These are phyloP conservation scores for Volucella inanis DNA, from an alignment of 2,888 invertebrate species.

Conservation along the genomic window DNA sequence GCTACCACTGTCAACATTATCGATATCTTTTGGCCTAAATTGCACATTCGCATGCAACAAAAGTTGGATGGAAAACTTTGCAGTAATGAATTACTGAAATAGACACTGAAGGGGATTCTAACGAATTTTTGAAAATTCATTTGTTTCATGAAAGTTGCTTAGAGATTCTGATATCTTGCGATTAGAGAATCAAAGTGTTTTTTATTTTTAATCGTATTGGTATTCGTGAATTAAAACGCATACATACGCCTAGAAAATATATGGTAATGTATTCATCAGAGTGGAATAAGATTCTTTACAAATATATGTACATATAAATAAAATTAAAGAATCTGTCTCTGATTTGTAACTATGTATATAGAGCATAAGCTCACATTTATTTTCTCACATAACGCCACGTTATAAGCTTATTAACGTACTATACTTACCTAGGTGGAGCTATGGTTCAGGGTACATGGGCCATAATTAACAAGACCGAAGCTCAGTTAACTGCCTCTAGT, in stretches of 20 bases:
- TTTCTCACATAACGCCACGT: too few species aligned
- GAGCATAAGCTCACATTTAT: too few species aligned
- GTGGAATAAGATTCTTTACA: not conserved
- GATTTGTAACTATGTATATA: too few species aligned
- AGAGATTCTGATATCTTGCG: not conserved
- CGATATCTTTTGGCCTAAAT: constrained; percentile 42
- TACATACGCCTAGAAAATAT: not conserved
- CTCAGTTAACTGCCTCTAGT: too few species aligned
- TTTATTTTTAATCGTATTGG: too few species aligned
- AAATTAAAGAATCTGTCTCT: too few species aligned
- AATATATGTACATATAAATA: too few species aligned
- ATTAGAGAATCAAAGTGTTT: not conserved
- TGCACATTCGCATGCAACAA: constrained; percentile 58
- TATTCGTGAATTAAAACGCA: too few species aligned
- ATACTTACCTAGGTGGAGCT: too few species aligned
- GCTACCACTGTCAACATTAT: constrained; percentile 48
- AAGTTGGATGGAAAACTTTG: constrained; percentile 22
- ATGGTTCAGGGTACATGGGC: too few species aligned
- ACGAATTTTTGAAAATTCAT: not conserved
- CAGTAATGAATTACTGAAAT: constrained; percentile 8
- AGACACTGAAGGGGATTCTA: not conserved
- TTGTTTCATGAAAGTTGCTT: not conserved
- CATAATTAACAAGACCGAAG: too few species aligned
- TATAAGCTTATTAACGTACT: too few species aligned
- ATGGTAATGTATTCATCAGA: constrained; percentile 23